These are phyloP conservation scores for Sakesphorus luctuosus DNA, from an alignment of 2,113 vertebrate genomes.

Conservation along the genomic window DNA sequence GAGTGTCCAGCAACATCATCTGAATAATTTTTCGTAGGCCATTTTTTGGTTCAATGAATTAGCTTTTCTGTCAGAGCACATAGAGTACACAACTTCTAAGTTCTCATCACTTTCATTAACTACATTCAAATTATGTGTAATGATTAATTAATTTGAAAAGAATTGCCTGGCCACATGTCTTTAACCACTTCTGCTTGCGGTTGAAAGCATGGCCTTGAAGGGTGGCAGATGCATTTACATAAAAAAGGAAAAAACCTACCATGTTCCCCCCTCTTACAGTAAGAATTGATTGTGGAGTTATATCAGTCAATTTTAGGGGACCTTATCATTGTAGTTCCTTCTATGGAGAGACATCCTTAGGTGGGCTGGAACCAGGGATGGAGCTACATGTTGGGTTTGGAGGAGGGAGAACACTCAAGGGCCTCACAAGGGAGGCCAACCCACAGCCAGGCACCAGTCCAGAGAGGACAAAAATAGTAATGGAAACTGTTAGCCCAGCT, in stretches of 20 bases:
- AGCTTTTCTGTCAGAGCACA: background rate
- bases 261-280: background rate
- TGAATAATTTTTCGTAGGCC: background rate
- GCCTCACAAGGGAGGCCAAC: rapidly evolving
- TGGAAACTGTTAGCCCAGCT: background rate
- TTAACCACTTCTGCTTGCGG: background rate
- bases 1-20: background rate
- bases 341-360: background rate
- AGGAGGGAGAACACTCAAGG: rapidly evolving
- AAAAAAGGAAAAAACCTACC: background rate
- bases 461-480: background rate
- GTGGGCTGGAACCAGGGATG: background rate
- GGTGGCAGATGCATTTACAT: background rate
- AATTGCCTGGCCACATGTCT: background rate
- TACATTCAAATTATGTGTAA: background rate
- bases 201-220: background rate
- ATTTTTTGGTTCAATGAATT: background rate
- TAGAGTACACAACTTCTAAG: background rate
- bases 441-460: background rate
- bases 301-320: background rate
- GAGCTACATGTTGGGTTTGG: rapidly evolving
- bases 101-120: background rate
- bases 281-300: background rate
- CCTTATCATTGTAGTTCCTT: background rate
- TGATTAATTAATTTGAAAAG: conserved; percentile 7